Conservation (phyloP, 2,888 invertebrate species). For the Apocheima hispidaria region DNA sequence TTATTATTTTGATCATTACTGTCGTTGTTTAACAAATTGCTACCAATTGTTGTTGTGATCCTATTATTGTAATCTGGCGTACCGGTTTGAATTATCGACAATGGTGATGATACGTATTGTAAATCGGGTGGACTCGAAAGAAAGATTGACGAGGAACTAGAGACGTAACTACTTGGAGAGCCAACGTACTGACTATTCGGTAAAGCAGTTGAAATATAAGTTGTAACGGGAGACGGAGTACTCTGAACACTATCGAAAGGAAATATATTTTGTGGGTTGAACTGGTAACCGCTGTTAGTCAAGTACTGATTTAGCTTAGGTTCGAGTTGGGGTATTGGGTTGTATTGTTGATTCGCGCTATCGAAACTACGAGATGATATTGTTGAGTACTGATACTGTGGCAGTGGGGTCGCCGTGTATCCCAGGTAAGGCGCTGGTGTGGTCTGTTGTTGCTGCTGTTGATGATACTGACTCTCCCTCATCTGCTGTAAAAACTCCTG, state of each 20-base stretch:
- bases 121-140: constrained; percentile 74
- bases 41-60: constrained; percentile 64
- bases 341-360: constrained; percentile 62
- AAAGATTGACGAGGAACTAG: constrained; percentile 75
- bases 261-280: constrained; percentile 63
- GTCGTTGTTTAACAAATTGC: constrained; percentile 62
- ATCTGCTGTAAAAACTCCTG: constrained; percentile 80
- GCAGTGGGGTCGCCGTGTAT: constrained; percentile 78
- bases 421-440: constrained; percentile 70
- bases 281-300: constrained; percentile 65
- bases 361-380: constrained; percentile 65
- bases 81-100: constrained; percentile 69
- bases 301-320: constrained; percentile 68
- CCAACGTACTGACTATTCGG: constrained; percentile 71
- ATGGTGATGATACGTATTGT: constrained; percentile 76
- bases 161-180: constrained; percentile 71
- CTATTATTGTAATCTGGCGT: constrained; percentile 69
- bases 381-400: constrained; percentile 76
- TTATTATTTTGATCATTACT: constrained; percentile 66
- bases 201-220: constrained; percentile 69
- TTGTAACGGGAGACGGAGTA: constrained; percentile 70
- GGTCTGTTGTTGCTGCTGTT: constrained; percentile 70
- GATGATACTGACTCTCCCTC: constrained; percentile 74
- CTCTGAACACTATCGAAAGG: constrained; percentile 66
- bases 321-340: constrained; percentile 63